Evolutionary conservation across 2,888 invertebrate genomes (phyloP).

Genomic region (Pomacea canaliculata): DNA sequence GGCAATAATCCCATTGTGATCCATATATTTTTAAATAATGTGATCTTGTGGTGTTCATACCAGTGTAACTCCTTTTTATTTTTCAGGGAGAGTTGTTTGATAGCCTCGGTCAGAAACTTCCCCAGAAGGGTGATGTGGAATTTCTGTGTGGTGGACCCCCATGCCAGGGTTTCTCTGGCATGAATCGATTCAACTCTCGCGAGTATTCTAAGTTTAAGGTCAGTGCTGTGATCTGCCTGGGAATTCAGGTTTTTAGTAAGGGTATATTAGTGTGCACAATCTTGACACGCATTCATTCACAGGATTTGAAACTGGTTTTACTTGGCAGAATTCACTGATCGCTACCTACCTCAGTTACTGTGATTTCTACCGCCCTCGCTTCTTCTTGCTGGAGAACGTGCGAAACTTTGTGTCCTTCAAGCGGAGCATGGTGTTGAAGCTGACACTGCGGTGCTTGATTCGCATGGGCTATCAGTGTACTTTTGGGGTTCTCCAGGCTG

Average conservation of each 20-base stretch:
- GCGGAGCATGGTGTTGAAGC: slow-evolving; percentile 83
- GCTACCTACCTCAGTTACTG: slow-evolving; percentile 86
- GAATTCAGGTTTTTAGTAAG: no score
- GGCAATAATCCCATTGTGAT: no score
- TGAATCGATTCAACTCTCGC: slow-evolving; percentile 88
- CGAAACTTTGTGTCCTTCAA: slow-evolving; percentile 88
- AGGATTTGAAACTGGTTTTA: no score
- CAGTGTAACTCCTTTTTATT: no score
- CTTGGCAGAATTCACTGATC: slow-evolving; percentile 80
- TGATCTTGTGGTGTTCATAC: no score
- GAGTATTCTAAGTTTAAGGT: slow-evolving; percentile 86
- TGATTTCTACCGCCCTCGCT: slow-evolving; percentile 86
- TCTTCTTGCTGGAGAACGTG: slow-evolving; percentile 87
- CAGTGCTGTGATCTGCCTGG: slow-evolving; percentile 18
- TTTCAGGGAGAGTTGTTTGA: slow-evolving; percentile 66
- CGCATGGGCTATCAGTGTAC: slow-evolving; percentile 90
- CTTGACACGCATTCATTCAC: no score
- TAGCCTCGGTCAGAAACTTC: slow-evolving; percentile 73
- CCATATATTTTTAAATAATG: no score
- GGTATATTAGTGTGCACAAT: no score
- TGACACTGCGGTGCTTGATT: slow-evolving; percentile 81
- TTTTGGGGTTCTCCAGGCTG: slow-evolving; percentile 88
- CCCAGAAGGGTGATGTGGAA: slow-evolving; percentile 85
- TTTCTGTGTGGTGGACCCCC: slow-evolving; percentile 88
- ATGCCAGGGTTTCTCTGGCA: slow-evolving; percentile 90